Conservation (phyloP, 2,888 invertebrate species). For the Hecatera dysodea region DNA sequence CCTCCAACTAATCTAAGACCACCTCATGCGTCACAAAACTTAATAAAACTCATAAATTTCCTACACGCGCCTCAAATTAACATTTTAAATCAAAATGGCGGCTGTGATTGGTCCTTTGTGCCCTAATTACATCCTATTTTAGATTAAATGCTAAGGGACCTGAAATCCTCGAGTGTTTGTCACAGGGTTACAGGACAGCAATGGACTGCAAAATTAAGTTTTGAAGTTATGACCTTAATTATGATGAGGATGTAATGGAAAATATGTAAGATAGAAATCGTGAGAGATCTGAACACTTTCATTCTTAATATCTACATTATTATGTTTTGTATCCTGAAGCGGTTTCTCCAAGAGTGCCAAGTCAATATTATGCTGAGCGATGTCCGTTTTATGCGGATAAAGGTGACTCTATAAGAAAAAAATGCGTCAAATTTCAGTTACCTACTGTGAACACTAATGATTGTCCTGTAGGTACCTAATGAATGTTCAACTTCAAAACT, state of each 20-base stretch:
- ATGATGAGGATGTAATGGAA: too few species aligned
- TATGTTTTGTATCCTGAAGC: too few species aligned
- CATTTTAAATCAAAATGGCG: constrained; percentile 59
- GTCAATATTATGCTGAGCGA: too few species aligned
- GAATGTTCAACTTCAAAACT: background rate
- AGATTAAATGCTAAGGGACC: constrained; percentile 44
- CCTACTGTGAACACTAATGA: too few species aligned
- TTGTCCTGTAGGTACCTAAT: background rate
- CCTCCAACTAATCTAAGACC: constrained; percentile 9
- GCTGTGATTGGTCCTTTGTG: constrained; percentile 23
- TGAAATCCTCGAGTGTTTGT: constrained; percentile 40
- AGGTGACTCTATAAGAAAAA: too few species aligned
- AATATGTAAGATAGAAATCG: too few species aligned
- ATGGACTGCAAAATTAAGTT: constrained; percentile 16
- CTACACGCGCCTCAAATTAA: constrained; percentile 49
- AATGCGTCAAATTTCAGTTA: too few species aligned
- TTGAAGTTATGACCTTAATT: too few species aligned
- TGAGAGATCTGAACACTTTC: too few species aligned
- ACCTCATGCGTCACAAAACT: constrained; percentile 16
- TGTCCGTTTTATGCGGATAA: too few species aligned
- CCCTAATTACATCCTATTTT: constrained; percentile 48
- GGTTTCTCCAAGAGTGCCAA: too few species aligned
- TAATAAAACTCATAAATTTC: constrained; percentile 51
- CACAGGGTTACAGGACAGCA: constrained; percentile 15
- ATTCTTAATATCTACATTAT: too few species aligned